Evolutionary conservation across 37 sponge, comb jelly and placozoan species (phyloP), one percentile per base, ranked within the genome.

Genomic region (Crambe crambe): DNA sequence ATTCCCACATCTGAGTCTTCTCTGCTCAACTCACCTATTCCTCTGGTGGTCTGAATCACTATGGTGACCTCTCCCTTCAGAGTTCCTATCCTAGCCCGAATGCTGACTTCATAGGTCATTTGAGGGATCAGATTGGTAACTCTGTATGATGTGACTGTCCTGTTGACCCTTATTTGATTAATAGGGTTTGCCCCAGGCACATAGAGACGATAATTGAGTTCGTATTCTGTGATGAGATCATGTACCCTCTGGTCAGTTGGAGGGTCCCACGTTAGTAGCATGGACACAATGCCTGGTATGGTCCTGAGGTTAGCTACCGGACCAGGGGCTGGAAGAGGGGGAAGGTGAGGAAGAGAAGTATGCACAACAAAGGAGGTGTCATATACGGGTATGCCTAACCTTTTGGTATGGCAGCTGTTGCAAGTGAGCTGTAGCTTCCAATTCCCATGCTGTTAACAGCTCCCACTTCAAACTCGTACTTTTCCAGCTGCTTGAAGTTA

Each of bases 391-490:
- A 9, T 65, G 3, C 25, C 77, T 75, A 40, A 83, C 84, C 76
- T 56, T 76, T 75, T 26, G 68, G 17, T 26, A 83, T 66, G 1
- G 26, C 68, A 15, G 59, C 75, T 12, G 27, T 20, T 41, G 36
- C 12, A 34, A 68, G 76, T 29, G 1, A 12, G 41, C 59, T 75
- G 42, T 57, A 83, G 2, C 32, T 20, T 0, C 84, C 77, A 37
- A 56, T 31, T 4, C 75, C 76, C 21, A 30, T 26, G 35, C 39
- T 44, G 37, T 75, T 75, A 1, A 66, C 69, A 12, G 77, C 84
- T 21, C 76, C 84, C 18, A 83, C 76, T 37, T 68, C 59, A 56
- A 83, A n/a, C 18, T 37, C 15, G 70, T 83, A 83, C 40, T 47
- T 15, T 47, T 15, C 51, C 51, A 47, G 51, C 51, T 47, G 51